phyloP scores from a whole-genome alignment of 2,888 invertebrate genomes.

The Ormyrus rosae region DNA sequence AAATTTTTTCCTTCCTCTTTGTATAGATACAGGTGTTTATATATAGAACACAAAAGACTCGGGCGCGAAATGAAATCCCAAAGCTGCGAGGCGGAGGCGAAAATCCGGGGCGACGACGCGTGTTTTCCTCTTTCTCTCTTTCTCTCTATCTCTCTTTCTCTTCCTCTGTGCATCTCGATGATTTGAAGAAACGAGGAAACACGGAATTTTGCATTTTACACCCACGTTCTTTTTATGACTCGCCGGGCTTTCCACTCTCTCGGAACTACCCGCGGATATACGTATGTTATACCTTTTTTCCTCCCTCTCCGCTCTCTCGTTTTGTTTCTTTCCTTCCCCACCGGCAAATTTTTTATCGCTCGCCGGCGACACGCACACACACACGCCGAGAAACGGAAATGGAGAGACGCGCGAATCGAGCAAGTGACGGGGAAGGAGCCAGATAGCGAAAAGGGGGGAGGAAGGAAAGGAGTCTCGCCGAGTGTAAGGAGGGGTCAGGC shows the following conservation, averaged over 20 bases:
- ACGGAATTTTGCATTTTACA: conserved; percentile 27
- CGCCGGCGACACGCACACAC: neutral
- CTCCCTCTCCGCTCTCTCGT: neutral
- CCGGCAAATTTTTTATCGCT: neutral
- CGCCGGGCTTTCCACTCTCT: conserved; percentile 4
- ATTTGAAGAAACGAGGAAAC: neutral
- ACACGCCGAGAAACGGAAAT: too few species aligned
- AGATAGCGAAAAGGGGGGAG: neutral
- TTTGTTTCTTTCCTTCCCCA: neutral
- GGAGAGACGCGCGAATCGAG: neutral
- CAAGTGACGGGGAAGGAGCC: neutral
- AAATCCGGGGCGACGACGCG: conserved; percentile 9
- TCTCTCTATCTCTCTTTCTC: neutral
- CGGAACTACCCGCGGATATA: neutral
- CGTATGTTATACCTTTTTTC: neutral
- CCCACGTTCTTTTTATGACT: conserved; percentile 15
- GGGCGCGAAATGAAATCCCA: conserved; percentile 12
- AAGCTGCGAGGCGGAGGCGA: neutral
- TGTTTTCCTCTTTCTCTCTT: neutral
- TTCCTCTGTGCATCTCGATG: neutral
- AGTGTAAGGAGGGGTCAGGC: too few species aligned
- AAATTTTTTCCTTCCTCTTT: conserved; percentile 3
- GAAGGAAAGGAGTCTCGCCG: neutral
- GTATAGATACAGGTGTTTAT: neutral
- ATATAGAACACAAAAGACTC: neutral